Percentiles rank a stretch among this genome's conserved stretches.
phyloP scores from a whole-genome alignment of 2,888 invertebrate species.

The Dicycla oo region DNA sequence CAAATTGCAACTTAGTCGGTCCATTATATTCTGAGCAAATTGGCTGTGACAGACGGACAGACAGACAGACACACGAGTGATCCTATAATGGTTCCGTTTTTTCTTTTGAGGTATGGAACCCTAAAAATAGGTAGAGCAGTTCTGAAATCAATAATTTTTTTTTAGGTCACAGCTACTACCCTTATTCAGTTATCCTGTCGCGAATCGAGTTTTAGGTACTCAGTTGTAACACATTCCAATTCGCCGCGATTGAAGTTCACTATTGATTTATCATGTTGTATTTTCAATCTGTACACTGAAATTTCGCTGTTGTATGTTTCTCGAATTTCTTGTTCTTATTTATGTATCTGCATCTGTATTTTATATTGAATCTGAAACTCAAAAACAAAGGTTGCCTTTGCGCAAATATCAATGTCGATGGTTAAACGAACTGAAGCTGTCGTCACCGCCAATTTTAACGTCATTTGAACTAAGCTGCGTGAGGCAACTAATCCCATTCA shows the following conservation, averaged over 20 bases:
- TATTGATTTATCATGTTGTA: conserved; percentile 74
- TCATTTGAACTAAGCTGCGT: conserved; percentile 85
- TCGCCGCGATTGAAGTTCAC: conserved; percentile 70
- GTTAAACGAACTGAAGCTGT: conserved; percentile 89
- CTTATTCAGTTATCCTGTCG: conserved; percentile 79
- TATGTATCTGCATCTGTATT: too few species aligned
- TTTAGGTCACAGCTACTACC: conserved; percentile 78
- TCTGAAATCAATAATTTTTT: conserved; percentile 78
- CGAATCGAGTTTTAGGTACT: conserved; percentile 82
- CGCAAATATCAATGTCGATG: conserved; percentile 86
- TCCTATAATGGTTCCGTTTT: too few species aligned
- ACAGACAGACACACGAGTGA: too few species aligned
- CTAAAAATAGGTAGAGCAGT: conserved; percentile 50
- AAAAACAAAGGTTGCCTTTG: conserved; percentile 77
- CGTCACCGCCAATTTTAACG: conserved; percentile 88
- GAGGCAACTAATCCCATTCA: conserved; percentile 88
- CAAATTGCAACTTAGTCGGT: too few species aligned
- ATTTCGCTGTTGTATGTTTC: conserved; percentile 37
- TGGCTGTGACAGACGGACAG: too few species aligned
- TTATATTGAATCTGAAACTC: too few species aligned
- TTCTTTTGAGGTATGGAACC: too few species aligned
- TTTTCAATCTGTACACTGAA: conserved; percentile 43
- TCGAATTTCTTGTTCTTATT: conserved; percentile 47
- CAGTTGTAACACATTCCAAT: conserved; percentile 79
- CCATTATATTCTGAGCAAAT: too few species aligned